Evolutionary conservation across 2,797 vertebrate species (phyloP).

Genomic region (Acrossocheilus wenchowensis): DNA sequence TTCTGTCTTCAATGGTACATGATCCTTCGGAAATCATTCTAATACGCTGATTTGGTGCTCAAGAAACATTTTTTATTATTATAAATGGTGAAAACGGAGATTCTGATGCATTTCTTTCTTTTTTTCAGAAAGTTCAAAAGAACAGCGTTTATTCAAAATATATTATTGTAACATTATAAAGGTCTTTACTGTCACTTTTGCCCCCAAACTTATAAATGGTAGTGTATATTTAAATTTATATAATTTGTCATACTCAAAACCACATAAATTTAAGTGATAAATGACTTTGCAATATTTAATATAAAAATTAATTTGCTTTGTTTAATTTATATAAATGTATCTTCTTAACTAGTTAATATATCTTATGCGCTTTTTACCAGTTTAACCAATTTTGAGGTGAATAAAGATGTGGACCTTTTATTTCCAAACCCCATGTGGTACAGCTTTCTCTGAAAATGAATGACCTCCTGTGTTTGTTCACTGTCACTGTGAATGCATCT

Average conservation of each 20-base stretch:
- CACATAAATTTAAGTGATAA: not conserved
- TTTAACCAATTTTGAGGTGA: not conserved
- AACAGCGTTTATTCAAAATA: not conserved
- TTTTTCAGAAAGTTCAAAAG: not conserved
- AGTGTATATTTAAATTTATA: not conserved
- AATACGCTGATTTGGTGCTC: not conserved
- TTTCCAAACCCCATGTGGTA: not conserved
- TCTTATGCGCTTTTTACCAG: not conserved
- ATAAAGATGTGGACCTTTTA: not conserved
- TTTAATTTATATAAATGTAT: not conserved
- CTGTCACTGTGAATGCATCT: not conserved
- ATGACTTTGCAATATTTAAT: not conserved
- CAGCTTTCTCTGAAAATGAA: not conserved
- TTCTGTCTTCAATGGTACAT: not conserved
- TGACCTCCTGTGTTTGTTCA: not conserved
- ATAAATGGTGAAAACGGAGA: too few species aligned
- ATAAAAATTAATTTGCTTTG: not conserved
- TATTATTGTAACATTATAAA: not conserved
- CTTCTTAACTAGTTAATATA: not conserved
- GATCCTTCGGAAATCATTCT: constrained; percentile 11
- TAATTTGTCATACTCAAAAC: constrained; percentile 3
- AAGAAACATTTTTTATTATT: not conserved
- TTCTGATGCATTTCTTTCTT: not conserved
- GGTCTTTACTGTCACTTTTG: not conserved
- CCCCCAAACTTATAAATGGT: not conserved